Evolutionary conservation across 1,140 invertebrate species (phyloP).

Genomic region (Meloidogyne floridensis): DNA sequence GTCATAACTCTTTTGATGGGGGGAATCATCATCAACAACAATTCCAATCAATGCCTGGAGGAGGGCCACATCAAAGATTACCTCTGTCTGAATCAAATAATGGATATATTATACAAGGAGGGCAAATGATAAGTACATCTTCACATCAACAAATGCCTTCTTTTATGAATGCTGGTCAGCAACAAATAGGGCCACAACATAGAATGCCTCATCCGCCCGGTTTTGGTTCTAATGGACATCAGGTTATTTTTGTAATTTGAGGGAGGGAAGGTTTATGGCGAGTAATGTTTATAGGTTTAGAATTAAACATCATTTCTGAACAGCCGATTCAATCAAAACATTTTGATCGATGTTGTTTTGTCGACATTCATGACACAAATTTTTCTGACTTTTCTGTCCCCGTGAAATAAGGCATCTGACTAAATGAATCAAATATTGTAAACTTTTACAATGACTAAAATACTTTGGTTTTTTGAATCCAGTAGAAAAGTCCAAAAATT

Average conservation of each 20-base stretch:
- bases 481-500: too few relatives aligned
- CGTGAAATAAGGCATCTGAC: too few relatives aligned
- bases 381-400: too few relatives aligned
- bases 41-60: conserved; percentile 15
- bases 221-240: background rate
- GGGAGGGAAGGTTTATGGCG: too few relatives aligned
- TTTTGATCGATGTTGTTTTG: too few relatives aligned
- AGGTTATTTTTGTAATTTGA: background rate
- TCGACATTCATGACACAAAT: too few relatives aligned
- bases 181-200: background rate
- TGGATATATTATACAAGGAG: background rate
- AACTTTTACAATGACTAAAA: too few relatives aligned
- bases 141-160: conserved; percentile 13
- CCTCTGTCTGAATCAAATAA: background rate
- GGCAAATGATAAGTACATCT: background rate
- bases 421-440: too few relatives aligned
- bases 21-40: background rate
- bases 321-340: too few relatives aligned
- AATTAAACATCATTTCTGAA: too few relatives aligned
- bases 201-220: background rate
- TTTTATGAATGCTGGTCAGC: background rate
- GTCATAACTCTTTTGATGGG: conserved; percentile 6
- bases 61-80: background rate
- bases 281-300: too few relatives aligned
- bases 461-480: too few relatives aligned